These are phyloP conservation scores for Pelodiscus sinensis DNA, from an alignment of 2,113 vertebrate genomes.

Conservation along the genomic window DNA sequence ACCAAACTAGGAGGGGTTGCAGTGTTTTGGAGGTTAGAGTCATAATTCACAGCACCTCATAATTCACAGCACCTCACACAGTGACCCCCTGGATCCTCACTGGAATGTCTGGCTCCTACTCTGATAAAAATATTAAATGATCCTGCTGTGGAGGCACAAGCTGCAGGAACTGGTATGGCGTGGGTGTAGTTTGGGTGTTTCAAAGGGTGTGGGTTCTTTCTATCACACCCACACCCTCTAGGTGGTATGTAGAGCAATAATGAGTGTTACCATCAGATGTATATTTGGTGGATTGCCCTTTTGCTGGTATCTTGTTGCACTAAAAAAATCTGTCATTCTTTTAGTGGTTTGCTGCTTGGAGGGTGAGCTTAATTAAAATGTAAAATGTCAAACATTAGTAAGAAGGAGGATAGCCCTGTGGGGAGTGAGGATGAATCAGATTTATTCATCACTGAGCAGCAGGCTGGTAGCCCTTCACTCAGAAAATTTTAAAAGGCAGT, in stretches of 20 bases:
- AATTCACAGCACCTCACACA: not conserved
- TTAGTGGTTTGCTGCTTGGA: slow-evolving; percentile 72
- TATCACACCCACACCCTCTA: not conserved
- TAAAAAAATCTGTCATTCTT: slow-evolving; percentile 72
- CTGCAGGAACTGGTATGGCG: not conserved
- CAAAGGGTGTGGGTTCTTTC: not conserved
- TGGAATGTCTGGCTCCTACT: not conserved
- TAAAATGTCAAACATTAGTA: slow-evolving; percentile 80
- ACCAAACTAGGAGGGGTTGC: too few relatives aligned
- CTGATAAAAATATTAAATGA: not conserved
- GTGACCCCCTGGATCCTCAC: fast-evolving
- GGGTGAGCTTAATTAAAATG: slow-evolving; percentile 78
- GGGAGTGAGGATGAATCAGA: slow-evolving; percentile 72
- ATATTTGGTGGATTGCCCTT: slow-evolving; percentile 62
- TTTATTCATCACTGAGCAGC: slow-evolving; percentile 77
- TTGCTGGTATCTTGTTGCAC: slow-evolving; percentile 55
- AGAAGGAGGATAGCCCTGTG: slow-evolving; percentile 69
- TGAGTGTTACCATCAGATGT: not conserved
- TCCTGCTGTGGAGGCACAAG: not conserved
- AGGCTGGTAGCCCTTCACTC: slow-evolving; percentile 69
- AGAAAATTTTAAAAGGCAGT: slow-evolving; percentile 56
- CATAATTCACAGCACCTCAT: not conserved
- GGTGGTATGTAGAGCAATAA: not conserved
- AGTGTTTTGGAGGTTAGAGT: too few relatives aligned
- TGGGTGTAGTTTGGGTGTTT: not conserved